Base-by-base conservation (phyloP, 2,113 vertebrate genomes). In the Nanorana parkeri region DNA sequence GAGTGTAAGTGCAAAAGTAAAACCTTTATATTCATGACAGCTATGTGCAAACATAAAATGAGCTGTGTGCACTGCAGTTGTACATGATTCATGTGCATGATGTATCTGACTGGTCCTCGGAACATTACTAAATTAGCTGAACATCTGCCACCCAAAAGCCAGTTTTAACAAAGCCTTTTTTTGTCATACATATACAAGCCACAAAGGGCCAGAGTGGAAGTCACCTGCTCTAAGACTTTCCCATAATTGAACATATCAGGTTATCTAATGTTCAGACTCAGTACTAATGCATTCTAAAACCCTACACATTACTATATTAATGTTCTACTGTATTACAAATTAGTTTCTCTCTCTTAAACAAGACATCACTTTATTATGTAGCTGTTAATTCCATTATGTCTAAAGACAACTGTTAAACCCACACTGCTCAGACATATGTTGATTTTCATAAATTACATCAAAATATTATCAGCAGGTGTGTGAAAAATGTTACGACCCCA, bases 41-140 rank as follows among this genome's bases (percentile, higher is more conserved):
- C 17, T 56, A 51, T 29, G n/a, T 58, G 51, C 47, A 61, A 60
- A 60, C 64, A 17, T 58, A 68, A 69, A 56, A n/a, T 32, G 29
- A 69, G 66, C 54, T 24, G 77, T 67, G 66, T 58, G 55, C 41
- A 26, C 29, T 13, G 55, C 65, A 69, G 67, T 55, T 69, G 54
- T 69, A 68, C 64, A 24, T 79, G 26, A 79, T 68, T 55, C 77
- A 66, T 78, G 63, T 32, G 21, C 28, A 80, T 23, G 32, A 36
- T 60, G 41, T 61, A 69, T 47, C 67, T n/a, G 54, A 61, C 78
- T 55, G 60, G 28, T 36, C 51, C 32, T 32, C 47, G 47, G n/a
- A 56, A 68, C 78, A 80, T 80, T 69, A 80, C 52, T 61, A 69
- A 80, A 69, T 69, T 68, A 80, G 54, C 55, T 80, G n/a, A 80